These are phyloP conservation scores for Tauraco hartlaubi DNA, from an alignment of 2,797 vertebrate genomes.

Conservation along the genomic window DNA sequence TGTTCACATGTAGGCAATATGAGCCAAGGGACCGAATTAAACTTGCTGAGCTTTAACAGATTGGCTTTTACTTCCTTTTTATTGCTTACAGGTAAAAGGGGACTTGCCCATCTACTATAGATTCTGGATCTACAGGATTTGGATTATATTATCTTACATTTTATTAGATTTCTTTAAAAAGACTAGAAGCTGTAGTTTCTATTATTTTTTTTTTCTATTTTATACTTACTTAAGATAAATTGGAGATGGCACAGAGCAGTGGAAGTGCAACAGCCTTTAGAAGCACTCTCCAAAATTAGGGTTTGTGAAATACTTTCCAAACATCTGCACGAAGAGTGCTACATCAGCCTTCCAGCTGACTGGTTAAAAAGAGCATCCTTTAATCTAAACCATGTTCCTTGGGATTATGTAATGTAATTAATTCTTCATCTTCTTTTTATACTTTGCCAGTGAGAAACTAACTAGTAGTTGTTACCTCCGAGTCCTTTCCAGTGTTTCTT, in stretches of 20 bases:
- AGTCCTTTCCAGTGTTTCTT: constrained; percentile 8
- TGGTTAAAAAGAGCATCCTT: not conserved
- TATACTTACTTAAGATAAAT: not conserved
- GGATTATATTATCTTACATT: not conserved
- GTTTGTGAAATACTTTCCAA: constrained; percentile 22
- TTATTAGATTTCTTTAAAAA: not conserved
- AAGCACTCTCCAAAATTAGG: constrained; percentile 29
- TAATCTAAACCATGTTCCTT: constrained; percentile 47
- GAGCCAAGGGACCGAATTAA: constrained; percentile 2
- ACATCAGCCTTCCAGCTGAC: constrained; percentile 12
- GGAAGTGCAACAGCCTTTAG: constrained; percentile 41
- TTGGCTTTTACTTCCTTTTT: not conserved
- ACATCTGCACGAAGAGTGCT: constrained; percentile 44
- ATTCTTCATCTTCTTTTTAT: constrained; percentile 6
- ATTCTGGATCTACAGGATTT: not conserved
- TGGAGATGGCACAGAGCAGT: not conserved
- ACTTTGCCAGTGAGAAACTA: not conserved
- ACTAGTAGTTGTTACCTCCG: not conserved
- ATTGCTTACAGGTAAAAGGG: constrained; percentile 6
- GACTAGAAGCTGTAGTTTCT: not conserved
- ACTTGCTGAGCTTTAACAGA: not conserved
- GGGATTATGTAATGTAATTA: not conserved
- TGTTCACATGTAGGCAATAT: not conserved
- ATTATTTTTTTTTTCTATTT: not conserved
- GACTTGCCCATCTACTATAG: not conserved